Conservation (phyloP, 2,888 invertebrate species). For the Tetragnatha montana region DNA sequence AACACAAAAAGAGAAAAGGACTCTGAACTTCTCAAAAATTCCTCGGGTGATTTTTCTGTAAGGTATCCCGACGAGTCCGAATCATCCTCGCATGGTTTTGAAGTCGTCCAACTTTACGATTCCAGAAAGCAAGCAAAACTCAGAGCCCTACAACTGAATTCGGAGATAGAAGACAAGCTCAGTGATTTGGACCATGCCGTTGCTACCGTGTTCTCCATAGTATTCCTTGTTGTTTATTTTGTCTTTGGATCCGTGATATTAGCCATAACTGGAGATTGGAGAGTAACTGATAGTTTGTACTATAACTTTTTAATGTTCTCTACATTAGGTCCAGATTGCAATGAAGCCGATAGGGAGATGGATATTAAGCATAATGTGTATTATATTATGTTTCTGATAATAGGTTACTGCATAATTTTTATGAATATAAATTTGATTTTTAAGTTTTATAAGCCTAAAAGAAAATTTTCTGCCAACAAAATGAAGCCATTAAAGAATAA, state of each 20-base stretch:
- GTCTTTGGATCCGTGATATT: conserved; percentile 36
- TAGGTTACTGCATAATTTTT: conserved; percentile 59
- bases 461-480: not conserved
- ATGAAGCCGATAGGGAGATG: conserved; percentile 32
- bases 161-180: not conserved
- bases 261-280: conserved; percentile 7
- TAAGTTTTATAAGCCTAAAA: conserved; percentile 10
- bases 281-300: conserved; percentile 43
- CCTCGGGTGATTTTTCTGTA: not conserved
- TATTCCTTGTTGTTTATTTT: conserved; percentile 56
- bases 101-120: not conserved
- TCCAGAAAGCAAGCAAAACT: not conserved
- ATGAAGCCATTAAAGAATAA: no score
- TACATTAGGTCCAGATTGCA: conserved; percentile 52
- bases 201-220: conserved; percentile 40
- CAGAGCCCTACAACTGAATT: not conserved
- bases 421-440: conserved; percentile 51
- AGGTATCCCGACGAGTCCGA: not conserved
- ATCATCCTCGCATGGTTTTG: not conserved
- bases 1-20: not conserved
- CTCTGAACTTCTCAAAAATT: not conserved
- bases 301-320: conserved; percentile 64
- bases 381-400: conserved; percentile 15
- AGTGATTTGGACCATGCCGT: conserved; percentile 33
- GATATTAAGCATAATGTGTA: conserved; percentile 20